These are phyloP conservation scores for Polydesmus complanatus DNA, from an alignment of 2,888 invertebrate species.

Conservation along the genomic window DNA sequence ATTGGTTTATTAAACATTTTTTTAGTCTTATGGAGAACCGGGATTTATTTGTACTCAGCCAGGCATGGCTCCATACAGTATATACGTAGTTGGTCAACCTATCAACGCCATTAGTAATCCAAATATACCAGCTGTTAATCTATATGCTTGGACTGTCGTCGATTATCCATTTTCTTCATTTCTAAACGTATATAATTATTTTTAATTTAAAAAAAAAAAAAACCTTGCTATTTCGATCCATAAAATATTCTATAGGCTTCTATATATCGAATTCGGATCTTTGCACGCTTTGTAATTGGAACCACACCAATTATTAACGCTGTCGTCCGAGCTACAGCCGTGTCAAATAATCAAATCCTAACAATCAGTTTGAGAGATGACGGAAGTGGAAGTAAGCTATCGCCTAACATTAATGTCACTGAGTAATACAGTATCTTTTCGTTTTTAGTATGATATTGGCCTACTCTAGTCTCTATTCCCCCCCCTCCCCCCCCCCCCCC, in stretches of 20 bases:
- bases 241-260: background rate
- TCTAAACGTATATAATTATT: too few relatives aligned
- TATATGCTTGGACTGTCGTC: background rate
- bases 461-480: too few relatives aligned
- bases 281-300: background rate
- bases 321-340: background rate
- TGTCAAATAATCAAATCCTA: background rate
- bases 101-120: background rate
- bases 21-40: too few relatives aligned
- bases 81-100: background rate
- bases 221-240: too few relatives aligned
- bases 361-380: background rate
- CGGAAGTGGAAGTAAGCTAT: slow-evolving; percentile 10
- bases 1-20: too few relatives aligned
- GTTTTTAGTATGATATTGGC: too few relatives aligned
- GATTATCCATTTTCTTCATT: too few relatives aligned
- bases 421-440: too few relatives aligned
- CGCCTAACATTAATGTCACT: too few relatives aligned
- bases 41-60: too few relatives aligned
- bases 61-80: background rate
- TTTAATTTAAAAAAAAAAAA: too few relatives aligned
- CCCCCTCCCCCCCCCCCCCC: too few relatives aligned
- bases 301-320: slow-evolving; percentile 6
- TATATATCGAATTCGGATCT: slow-evolving; percentile 4
- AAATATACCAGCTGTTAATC: background rate